A percentile compares a stretch with the other conserved stretches of the same genome.
These are phyloP conservation scores for Diachasma alloeum DNA, from an alignment of 1,140 invertebrate species.

Conservation along the genomic window DNA sequence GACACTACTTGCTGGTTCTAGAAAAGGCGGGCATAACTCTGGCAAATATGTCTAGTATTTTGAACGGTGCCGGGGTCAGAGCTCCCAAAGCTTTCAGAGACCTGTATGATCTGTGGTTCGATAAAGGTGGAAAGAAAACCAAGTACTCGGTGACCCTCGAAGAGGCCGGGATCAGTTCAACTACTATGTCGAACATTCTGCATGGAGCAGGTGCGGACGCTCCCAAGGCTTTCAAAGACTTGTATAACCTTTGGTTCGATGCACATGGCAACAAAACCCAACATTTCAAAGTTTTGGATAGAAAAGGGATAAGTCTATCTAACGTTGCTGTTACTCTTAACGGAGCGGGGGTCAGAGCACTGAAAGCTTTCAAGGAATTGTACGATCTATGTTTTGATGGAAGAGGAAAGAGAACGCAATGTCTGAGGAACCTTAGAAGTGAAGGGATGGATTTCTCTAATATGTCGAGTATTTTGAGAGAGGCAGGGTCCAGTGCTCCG, in stretches of 20 bases:
- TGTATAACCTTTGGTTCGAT: conserved; percentile 37
- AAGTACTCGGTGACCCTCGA: conserved; percentile 35
- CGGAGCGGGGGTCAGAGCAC: conserved; percentile 39
- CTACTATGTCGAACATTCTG: not conserved
- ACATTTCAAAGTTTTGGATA: conserved; percentile 21
- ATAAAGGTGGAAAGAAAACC: conserved; percentile 34
- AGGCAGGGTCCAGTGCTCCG: not conserved
- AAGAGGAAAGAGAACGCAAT: conserved; percentile 32
- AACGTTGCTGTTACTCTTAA: conserved; percentile 41
- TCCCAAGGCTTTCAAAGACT: conserved; percentile 32
- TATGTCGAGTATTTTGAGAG: not conserved
- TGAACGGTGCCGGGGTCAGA: conserved; percentile 8
- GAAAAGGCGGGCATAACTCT: not conserved
- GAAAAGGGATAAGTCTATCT: not conserved
- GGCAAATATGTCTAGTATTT: not conserved
- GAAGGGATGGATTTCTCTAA: conserved; percentile 25
- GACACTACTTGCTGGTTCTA: conserved; percentile 5
- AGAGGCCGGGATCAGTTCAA: conserved; percentile 26
- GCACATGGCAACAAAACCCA: conserved; percentile 32
- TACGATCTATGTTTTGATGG: conserved; percentile 41
- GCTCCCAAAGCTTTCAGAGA: conserved; percentile 36
- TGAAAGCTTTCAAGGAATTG: conserved; percentile 40
- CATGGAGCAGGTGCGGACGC: conserved; percentile 30
- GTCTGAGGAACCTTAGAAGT: conserved; percentile 35
- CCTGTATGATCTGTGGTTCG: conserved; percentile 38